A percentile compares a stretch with the other conserved stretches of the same genome.
Evolutionary conservation across 2,113 vertebrate genomes (phyloP).

Genomic region (Phrynosoma platyrhinos): DNA sequence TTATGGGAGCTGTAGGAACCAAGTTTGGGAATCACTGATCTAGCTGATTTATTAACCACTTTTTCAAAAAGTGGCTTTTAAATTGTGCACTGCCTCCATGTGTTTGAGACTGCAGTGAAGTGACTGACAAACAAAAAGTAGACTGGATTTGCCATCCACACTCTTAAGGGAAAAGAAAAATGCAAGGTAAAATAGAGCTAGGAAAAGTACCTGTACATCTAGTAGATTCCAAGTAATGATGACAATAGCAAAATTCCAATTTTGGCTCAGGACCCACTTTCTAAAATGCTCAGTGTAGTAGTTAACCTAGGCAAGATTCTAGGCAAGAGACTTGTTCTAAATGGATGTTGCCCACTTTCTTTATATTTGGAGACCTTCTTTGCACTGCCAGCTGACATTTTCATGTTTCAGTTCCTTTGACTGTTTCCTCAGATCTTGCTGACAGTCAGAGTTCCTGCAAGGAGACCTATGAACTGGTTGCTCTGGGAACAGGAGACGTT

Average conservation of each 20-base stretch:
- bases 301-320: background rate
- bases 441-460: conserved; percentile 13
- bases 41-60: too few relatives aligned
- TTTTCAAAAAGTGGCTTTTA: too few relatives aligned
- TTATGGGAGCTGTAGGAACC: too few relatives aligned
- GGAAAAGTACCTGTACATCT: too few relatives aligned
- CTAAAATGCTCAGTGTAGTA: background rate
- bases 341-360: background rate
- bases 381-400: too few relatives aligned
- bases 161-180: background rate
- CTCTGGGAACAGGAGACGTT: conserved; percentile 80
- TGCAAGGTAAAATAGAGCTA: background rate
- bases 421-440: conserved; percentile 50
- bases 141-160: too few relatives aligned
- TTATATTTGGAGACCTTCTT: too few relatives aligned
- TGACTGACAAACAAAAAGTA: too few relatives aligned
- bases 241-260: background rate
- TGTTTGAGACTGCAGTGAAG: too few relatives aligned
- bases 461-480: conserved; percentile 83
- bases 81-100: too few relatives aligned
- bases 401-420: background rate
- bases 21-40: too few relatives aligned
- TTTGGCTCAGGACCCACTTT: too few relatives aligned
- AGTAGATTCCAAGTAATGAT: background rate
- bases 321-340: background rate